Evolutionary conservation across 2,888 invertebrate species (phyloP), one percentile per base, ranked within the genome.

Genomic region (Polyommatus icarus): DNA sequence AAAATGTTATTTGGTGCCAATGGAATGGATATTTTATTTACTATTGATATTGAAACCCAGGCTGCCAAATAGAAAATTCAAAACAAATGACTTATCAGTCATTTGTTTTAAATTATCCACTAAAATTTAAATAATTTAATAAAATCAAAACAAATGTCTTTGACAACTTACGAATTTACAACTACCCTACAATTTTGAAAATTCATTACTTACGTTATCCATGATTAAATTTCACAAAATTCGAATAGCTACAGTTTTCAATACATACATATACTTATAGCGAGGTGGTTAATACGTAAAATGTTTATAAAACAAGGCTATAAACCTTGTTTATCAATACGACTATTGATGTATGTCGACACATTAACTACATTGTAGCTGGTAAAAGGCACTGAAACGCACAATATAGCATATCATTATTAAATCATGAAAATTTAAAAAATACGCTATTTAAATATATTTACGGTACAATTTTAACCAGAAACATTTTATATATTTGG

Each of bases 311-410:
- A 67, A 67, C 67, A 67, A 32, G 29, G 29, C 67, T 67, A 67
- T 32, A 67, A 67, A 29, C 67, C 67, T 67, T 67, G 67, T 67
- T 67, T 67, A 67, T 67, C 67, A 29, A 67, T 67, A 67, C n/a
- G n/a, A n/a, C n/a, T n/a, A n/a, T n/a, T n/a, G n/a, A n/a, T n/a
- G n/a, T n/a, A n/a, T n/a, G 15, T 67, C 67, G 15, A 67, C 67
- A 67, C 67, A 32, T 32, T 67, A 29, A 32, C 32, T 67, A 67
- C 29, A 67, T 15, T 24, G 67, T 67, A 67, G 29, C 40, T 40
- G 40, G 54, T 50, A 18, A 18, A 75, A 75, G 75, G 75, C 75
- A 73, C 73, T 73, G 50, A 46, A 73, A 73, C 46, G 72, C 72
- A 54, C 29, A 0, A 29, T 67, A 32, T 29, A 67, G 67, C 67